Base-by-base conservation (phyloP, 2,113 vertebrate genomes). In the Sinocyclocheilus anophthalmus region DNA sequence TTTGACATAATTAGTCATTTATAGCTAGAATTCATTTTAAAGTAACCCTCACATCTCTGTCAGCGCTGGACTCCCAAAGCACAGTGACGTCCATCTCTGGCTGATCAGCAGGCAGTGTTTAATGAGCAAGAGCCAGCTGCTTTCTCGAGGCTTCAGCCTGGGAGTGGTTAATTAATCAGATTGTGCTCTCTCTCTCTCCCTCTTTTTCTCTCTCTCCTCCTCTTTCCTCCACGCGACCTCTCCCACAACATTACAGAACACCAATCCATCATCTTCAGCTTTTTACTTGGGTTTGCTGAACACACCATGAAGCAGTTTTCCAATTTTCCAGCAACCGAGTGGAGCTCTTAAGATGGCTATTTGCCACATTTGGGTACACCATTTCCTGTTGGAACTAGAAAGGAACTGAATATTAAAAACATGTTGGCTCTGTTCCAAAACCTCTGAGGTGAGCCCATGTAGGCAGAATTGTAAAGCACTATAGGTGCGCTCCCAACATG, bases 161-260 rank as follows among this genome's bases (percentile, higher is more conserved):
- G 70, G 89, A 92, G 90, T 86, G 84, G 87, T 92, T 94, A 94
- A 94, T 95, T 92, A 94, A 93, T 94, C 92, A 92, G 89, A 16
- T 22, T 48, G 20, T 4, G 3, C 22, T 77, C 57, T 16, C 67
- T 37, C 18, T 37, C 33, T 0, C 16, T 70, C 16, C 9, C 70
- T 76, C 18, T 88, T 73, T 81, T 48, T 75, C 59, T 77, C 12
- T 12, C 48, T 50, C 10, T 48, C 45, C 73, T 1, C 7, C 50
- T 33, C 4, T 12, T 7, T 42, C 22, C 39, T 39, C 65, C 24
- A 72, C 7, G 13, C 26, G 22, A 73, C 70, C 30, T 86, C 20
- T 53, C 30, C 77, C 30, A 53, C 55, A 61, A 65, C 69, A 73
- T 75, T 37, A 81, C 30, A 87, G n/a, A 42, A 26, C 53, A 37